These are phyloP conservation scores for Ctena decussata DNA, from an alignment of 2,888 invertebrate species.

Conservation along the genomic window DNA sequence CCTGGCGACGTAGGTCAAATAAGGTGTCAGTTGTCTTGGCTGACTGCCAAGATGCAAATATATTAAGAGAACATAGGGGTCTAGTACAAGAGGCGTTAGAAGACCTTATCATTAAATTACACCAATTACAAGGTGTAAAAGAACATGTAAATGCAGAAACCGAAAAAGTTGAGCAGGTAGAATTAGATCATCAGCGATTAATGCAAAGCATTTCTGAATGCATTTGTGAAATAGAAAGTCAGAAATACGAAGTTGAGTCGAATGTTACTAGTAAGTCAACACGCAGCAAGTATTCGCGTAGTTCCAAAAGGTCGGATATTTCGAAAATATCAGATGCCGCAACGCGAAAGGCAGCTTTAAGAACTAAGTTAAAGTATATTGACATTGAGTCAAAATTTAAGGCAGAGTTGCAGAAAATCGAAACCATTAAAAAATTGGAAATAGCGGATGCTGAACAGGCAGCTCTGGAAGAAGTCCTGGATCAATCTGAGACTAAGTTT, in stretches of 20 bases:
- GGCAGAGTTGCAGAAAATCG: conserved; percentile 16
- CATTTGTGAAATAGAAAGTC: background rate
- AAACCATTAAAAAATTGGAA: background rate
- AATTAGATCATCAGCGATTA: background rate
- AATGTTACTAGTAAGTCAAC: background rate
- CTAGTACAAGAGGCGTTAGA: background rate
- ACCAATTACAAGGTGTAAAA: background rate
- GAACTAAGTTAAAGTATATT: conserved; percentile 12
- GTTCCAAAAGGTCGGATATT: background rate
- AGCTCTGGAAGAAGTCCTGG: background rate
- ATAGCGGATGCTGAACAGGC: background rate
- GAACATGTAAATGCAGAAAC: background rate
- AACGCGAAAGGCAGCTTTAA: background rate
- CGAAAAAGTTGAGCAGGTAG: background rate
- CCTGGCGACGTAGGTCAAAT: too few species aligned
- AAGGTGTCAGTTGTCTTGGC: background rate
- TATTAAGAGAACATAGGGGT: background rate
- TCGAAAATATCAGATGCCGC: conserved; percentile 16
- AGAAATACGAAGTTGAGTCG: background rate
- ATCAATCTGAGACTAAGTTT: background rate
- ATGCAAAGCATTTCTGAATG: background rate
- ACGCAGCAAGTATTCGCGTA: background rate
- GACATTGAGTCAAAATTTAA: conserved; percentile 22
- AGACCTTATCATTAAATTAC: background rate
- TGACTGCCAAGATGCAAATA: background rate